A percentile compares a stretch with the other conserved stretches of the same genome.
These are phyloP conservation scores for Drosophila sulfurigaster DNA, from an alignment of 1,140 invertebrate genomes.

Conservation along the genomic window DNA sequence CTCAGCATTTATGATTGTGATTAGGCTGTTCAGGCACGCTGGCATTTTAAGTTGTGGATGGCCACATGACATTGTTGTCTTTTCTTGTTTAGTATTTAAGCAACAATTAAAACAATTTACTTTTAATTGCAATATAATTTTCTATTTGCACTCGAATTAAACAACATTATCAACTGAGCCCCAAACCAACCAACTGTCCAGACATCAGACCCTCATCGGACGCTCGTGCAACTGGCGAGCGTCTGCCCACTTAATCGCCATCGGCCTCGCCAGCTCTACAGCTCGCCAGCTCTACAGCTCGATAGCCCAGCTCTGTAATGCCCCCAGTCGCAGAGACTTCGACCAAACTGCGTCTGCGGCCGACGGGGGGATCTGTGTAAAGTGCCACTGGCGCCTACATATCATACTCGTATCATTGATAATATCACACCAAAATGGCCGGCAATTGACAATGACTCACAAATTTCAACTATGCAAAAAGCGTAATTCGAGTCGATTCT, in stretches of 20 bases:
- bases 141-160: slow-evolving; percentile 82
- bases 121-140: slow-evolving; percentile 83
- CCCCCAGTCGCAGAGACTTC: slow-evolving; percentile 20
- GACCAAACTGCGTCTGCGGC: background rate
- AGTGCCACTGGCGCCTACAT: slow-evolving; percentile 78
- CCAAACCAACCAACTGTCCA: slow-evolving; percentile 49
- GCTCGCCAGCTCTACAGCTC: background rate
- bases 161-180: slow-evolving; percentile 76
- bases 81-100: slow-evolving; percentile 52
- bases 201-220: slow-evolving; percentile 45
- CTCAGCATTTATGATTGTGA: slow-evolving; percentile 62
- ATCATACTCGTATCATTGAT: slow-evolving; percentile 58
- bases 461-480: slow-evolving; percentile 26
- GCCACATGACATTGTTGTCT: slow-evolving; percentile 51
- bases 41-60: slow-evolving; percentile 14
- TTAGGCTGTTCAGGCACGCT: slow-evolving; percentile 36
- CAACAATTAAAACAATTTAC: slow-evolving; percentile 83
- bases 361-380: slow-evolving; percentile 70
- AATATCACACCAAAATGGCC: slow-evolving; percentile 73
- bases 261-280: background rate
- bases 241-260: slow-evolving; percentile 68
- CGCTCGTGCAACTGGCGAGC: slow-evolving; percentile 28
- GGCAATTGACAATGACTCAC: slow-evolving; percentile 53
- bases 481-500: background rate
- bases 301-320: slow-evolving; percentile 52